A percentile compares a stretch with the other conserved stretches of the same genome.
Conservation (phyloP, 1,140 invertebrate species). For the Drosophila santomea region DNA sequence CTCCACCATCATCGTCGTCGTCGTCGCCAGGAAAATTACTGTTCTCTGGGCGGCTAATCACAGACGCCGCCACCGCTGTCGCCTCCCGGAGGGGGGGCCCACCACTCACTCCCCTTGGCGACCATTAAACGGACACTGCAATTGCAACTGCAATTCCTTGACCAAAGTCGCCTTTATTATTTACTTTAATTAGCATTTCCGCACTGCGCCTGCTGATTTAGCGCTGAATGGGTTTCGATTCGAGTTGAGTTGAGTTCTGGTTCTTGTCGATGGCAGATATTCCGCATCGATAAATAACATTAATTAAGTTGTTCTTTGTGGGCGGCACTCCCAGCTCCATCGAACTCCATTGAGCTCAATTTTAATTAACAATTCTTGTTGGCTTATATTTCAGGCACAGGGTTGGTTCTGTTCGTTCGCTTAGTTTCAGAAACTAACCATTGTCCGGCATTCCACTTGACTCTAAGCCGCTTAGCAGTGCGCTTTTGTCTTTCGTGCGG, state of each 20-base stretch:
- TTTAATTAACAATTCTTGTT: constrained; percentile 63
- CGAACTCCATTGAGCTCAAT: constrained; percentile 38
- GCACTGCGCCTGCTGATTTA: constrained; percentile 41
- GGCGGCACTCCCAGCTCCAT: constrained; percentile 52
- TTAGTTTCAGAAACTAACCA: constrained; percentile 7
- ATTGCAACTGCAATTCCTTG: constrained; percentile 33
- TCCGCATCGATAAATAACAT: constrained; percentile 80
- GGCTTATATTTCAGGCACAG: not conserved
- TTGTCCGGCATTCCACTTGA: constrained; percentile 22
- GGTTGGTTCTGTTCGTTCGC: too few species aligned
- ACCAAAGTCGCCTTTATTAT: constrained; percentile 61
- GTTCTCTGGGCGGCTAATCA: constrained; percentile 62
- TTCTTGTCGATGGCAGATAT: constrained; percentile 52
- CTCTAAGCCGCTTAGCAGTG: constrained; percentile 40
- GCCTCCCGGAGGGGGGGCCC: constrained; percentile 21
- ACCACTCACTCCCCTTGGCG: not conserved
- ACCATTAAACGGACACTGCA: constrained; percentile 14
- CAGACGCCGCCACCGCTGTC: constrained; percentile 64
- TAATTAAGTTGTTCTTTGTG: constrained; percentile 78
- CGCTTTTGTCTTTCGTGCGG: constrained; percentile 24
- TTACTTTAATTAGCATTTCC: constrained; percentile 83
- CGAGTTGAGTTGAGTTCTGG: constrained; percentile 1
- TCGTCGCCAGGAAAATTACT: constrained; percentile 63
- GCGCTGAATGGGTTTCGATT: constrained; percentile 24
- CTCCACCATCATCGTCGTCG: constrained; percentile 18